Percentiles rank a stretch among this genome's conserved stretches.
phyloP scores from a whole-genome alignment of 2,888 invertebrate genomes.

The Danaus chrysippus region DNA sequence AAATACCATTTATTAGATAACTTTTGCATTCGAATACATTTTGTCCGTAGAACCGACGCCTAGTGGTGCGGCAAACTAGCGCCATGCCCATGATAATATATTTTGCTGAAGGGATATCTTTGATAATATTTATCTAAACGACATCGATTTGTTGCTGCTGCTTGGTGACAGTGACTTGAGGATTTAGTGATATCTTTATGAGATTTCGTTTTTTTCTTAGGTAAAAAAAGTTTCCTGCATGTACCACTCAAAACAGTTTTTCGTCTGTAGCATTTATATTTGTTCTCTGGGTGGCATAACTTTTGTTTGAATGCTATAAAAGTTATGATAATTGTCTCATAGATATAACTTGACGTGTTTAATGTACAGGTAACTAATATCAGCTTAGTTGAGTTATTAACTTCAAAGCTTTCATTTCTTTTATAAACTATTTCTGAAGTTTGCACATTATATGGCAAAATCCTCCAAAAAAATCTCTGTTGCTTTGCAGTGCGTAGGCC shows the following conservation, averaged over 20 bases:
- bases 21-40: constrained; percentile 15
- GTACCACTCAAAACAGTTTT: no score
- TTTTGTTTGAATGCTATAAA: no score
- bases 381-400: constrained; percentile 20
- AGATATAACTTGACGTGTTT: constrained; percentile 12
- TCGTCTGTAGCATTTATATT: no score
- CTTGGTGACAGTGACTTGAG: constrained; percentile 20
- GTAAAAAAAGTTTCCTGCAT: background rate
- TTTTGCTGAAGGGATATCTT: constrained; percentile 46
- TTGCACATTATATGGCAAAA: constrained; percentile 15
- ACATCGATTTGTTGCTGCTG: constrained; percentile 31
- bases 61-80: constrained; percentile 43
- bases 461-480: no score
- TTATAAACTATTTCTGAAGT: constrained; percentile 18
- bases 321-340: no score
- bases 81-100: constrained; percentile 42
- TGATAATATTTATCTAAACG: constrained; percentile 43
- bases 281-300: no score
- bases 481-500: no score
- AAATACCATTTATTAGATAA: constrained; percentile 6
- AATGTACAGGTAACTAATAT: constrained; percentile 19
- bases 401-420: constrained; percentile 20
- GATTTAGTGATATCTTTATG: constrained; percentile 23
- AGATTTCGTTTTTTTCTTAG: background rate
- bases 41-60: constrained; percentile 36